Evolutionary conservation across 2,888 invertebrate species (phyloP).

Genomic region (Gasteruption jaculator): DNA sequence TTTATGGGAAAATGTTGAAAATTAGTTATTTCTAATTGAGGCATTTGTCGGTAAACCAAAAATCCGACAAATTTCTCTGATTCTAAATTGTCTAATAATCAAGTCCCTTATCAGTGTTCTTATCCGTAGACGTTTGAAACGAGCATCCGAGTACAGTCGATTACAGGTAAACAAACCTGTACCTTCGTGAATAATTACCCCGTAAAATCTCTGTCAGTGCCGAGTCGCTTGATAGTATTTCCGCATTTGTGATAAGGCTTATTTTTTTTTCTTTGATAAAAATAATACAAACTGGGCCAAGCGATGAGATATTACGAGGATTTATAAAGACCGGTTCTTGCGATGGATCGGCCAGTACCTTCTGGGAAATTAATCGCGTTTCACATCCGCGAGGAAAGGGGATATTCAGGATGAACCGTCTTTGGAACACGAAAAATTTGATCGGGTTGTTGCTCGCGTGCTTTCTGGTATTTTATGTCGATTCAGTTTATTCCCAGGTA

Average conservation of each 20-base stretch:
- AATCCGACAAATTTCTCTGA: no score
- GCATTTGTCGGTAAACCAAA: no score
- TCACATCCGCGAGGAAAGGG: no score
- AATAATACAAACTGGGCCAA: conserved; percentile 32
- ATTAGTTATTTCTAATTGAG: no score
- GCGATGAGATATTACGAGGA: conserved; percentile 27
- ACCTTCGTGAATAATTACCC: conserved; percentile 30
- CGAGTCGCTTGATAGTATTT: conserved; percentile 32
- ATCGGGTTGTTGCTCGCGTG: not conserved
- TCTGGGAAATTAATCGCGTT: no score
- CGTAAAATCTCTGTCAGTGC: conserved; percentile 22
- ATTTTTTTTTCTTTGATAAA: conserved; percentile 34
- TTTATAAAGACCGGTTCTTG: conserved; percentile 30
- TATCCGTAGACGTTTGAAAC: no score
- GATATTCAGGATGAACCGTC: no score
- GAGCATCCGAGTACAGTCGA: no score
- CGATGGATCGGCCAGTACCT: no score
- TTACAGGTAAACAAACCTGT: conserved; percentile 25
- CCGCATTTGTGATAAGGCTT: conserved; percentile 36
- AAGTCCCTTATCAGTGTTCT: no score
- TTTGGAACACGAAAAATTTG: not conserved
- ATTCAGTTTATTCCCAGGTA: conserved; percentile 4
- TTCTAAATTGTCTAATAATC: no score
- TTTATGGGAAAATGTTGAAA: no score
- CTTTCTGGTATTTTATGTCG: not conserved